Evolutionary conservation across 2,113 vertebrate species (phyloP).

Genomic region (Mellivora capensis): DNA sequence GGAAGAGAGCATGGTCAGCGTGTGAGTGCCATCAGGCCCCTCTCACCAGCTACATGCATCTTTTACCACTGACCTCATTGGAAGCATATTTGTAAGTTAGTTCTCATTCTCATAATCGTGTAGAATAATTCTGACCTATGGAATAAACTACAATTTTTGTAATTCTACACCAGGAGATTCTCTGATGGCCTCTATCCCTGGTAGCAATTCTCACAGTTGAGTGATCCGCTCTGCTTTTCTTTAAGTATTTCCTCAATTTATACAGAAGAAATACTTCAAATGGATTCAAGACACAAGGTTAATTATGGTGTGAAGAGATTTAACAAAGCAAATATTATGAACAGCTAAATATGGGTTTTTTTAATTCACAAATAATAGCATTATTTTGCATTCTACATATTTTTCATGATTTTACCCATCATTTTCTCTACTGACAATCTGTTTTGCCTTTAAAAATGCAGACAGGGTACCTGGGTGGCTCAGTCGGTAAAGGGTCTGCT

Average conservation of each 20-base stretch:
- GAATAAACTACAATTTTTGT: background rate
- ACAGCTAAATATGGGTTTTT: background rate
- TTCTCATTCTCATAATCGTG: background rate
- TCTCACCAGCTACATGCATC: accelerated
- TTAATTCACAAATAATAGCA: too few species aligned
- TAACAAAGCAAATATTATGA: too few species aligned
- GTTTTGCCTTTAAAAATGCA: background rate
- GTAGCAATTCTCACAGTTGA: accelerated
- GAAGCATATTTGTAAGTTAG: background rate
- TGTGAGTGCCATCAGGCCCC: accelerated
- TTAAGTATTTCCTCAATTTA: background rate
- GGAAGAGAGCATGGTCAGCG: accelerated
- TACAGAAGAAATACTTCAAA: background rate
- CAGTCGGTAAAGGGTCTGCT: too few species aligned
- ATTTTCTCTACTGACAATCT: background rate
- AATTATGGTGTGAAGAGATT: background rate
- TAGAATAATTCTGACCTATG: background rate
- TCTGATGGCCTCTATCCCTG: background rate
- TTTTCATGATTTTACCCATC: background rate
- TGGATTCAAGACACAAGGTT: background rate
- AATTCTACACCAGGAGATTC: accelerated
- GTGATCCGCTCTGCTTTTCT: accelerated
- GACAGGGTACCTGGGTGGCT: too few species aligned
- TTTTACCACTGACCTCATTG: background rate
- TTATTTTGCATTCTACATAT: accelerated